Evolutionary conservation across 2,888 invertebrate genomes (phyloP), one percentile per base, ranked within the genome.

Genomic region (Strigamia transsilvanica): DNA sequence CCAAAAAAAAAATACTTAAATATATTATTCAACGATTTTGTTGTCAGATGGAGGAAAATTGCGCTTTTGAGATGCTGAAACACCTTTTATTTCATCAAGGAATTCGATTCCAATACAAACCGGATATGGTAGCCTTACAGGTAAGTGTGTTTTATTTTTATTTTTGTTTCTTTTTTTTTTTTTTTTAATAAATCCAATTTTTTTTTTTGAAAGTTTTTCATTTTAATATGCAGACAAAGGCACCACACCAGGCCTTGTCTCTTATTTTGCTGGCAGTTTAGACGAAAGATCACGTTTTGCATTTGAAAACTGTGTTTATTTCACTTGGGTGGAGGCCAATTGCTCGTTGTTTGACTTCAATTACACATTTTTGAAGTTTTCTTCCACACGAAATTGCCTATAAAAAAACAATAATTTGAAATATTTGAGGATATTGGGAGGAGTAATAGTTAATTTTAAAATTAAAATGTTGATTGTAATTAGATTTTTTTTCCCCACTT

Each of bases 81-180:
- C 96, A 98, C 87, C 88, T 98, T 81, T 97, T 98, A 97, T 97
- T 96, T 88, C 90, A 94, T 66, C 90, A 97, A 82, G 95, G 95
- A 7, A 91, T 98, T 84, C 90, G 98, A 82, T 93, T 93, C 85
- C 94, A 97, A 87, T 99, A 97, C 87, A 90, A 96, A 79, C 97
- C 98, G 0, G 97, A 98, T 86, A 98, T 98, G 98, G 93, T 93
- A 82, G 96, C 95, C 10, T 91, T 98, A 81, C 98, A 98, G 90
- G 92, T 94, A 13, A 85, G 84, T 84, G n/a, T 13, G 83, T 18
- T 32, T 56, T 82, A 79, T 79, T 42, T 79, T 18, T 38, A 79
- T 79, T 79, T 79, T 79, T 79, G 3, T 27, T 27, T 27, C 3
- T 3, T 2, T 27, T 27, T 79, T 23, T 3, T 41, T 18, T 38